Evolutionary conservation across 1,140 invertebrate genomes (phyloP).

Genomic region (Penaeus indicus): DNA sequence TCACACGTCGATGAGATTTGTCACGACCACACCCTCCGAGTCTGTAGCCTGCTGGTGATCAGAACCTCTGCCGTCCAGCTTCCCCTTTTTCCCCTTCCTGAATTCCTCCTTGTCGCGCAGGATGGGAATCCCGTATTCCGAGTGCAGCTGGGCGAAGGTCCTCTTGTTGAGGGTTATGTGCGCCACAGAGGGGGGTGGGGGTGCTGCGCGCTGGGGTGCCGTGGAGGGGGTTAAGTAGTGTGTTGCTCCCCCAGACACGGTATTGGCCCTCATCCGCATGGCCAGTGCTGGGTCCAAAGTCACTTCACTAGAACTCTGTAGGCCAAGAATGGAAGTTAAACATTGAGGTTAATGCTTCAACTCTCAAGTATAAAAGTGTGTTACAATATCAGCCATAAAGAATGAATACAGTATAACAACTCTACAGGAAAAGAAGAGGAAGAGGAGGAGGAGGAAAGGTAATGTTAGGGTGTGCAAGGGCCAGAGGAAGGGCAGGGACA

Average conservation of each 20-base stretch:
- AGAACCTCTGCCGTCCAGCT: not conserved
- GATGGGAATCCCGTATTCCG: constrained; percentile 49
- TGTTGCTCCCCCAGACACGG: constrained; percentile 47
- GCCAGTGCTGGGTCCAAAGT: constrained; percentile 46
- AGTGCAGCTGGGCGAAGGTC: constrained; percentile 53
- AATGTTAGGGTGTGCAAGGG: too few relatives aligned
- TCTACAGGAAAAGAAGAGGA: too few relatives aligned
- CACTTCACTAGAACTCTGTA: constrained; percentile 55
- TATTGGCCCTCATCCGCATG: constrained; percentile 56
- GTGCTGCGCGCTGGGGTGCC: constrained; percentile 22
- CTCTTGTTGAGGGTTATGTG: constrained; percentile 46
- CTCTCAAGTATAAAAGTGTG: too few relatives aligned
- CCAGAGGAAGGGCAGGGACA: too few relatives aligned
- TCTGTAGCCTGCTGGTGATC: too few relatives aligned
- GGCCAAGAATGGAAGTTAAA: not conserved
- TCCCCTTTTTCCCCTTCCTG: constrained; percentile 16
- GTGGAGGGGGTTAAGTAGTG: constrained; percentile 32
- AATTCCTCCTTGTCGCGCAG: constrained; percentile 47
- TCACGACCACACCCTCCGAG: too few relatives aligned
- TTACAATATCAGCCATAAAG: too few relatives aligned
- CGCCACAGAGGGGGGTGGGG: constrained; percentile 28
- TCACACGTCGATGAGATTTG: too few relatives aligned
- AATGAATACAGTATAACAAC: too few relatives aligned
- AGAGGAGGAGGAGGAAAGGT: too few relatives aligned
- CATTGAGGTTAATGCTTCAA: too few relatives aligned